phyloP scores from a whole-genome alignment of 2,797 vertebrate species.

The Neomorphus geoffroyi region DNA sequence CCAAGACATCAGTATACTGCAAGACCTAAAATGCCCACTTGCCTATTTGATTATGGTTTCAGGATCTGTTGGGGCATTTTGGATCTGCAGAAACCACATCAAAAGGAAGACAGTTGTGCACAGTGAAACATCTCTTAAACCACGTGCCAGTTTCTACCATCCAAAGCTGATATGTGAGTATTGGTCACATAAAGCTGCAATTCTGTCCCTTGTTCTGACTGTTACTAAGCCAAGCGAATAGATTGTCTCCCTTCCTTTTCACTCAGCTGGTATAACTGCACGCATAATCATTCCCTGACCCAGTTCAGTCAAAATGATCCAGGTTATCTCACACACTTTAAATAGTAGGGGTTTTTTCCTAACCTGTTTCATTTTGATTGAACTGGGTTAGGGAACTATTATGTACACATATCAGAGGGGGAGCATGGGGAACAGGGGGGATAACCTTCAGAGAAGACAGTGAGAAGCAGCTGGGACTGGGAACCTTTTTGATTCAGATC shows the following conservation, averaged over 20 bases:
- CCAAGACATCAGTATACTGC: not conserved
- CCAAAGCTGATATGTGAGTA: not conserved
- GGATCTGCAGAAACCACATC: not conserved
- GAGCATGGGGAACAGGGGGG: not conserved
- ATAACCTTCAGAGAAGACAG: slow-evolving; percentile 4
- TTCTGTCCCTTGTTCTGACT: not conserved
- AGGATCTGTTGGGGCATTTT: not conserved
- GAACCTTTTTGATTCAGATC: slow-evolving; percentile 13
- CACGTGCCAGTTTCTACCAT: not conserved
- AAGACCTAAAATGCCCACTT: not conserved
- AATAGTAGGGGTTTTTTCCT: slow-evolving; percentile 1
- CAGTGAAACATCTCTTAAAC: not conserved
- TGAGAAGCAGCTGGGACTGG: not conserved
- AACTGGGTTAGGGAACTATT: slow-evolving; percentile 62
- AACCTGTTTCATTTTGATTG: slow-evolving; percentile 61
- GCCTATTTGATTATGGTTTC: not conserved
- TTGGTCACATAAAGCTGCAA: not conserved
- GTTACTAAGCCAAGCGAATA: slow-evolving; percentile 26
- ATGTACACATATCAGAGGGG: not conserved
- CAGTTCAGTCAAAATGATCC: slow-evolving; percentile 65
- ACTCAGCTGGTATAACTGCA: not conserved
- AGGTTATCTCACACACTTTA: slow-evolving; percentile 56
- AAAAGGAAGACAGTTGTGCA: not conserved
- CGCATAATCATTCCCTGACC: slow-evolving; percentile 30
- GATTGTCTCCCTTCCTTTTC: not conserved